Base-by-base conservation (phyloP, 2,113 vertebrate genomes). In the Syngnathus floridae region DNA sequence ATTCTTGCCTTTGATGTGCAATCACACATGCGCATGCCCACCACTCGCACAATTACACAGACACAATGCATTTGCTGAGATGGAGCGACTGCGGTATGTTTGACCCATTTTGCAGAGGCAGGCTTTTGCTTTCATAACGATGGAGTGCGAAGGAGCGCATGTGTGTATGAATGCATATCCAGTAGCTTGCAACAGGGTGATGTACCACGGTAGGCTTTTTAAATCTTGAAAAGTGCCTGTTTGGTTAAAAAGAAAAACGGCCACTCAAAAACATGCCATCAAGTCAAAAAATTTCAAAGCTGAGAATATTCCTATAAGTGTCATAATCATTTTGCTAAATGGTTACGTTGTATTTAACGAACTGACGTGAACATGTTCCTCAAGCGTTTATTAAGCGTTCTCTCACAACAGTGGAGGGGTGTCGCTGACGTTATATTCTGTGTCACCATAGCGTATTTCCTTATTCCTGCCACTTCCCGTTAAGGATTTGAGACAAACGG, bases 61-160 rank as follows among this genome's bases (percentile, higher is more conserved):
- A 67, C 81, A 86, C 76, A 83, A 86, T 86, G 70, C 79, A 75
- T 79, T 87, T 73, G 80, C 76, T 85, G 76, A 79, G 81, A 82
- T 82, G 82, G 76, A 85, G 76, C 76, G 74, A 84, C 81, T 85
- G 87, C 83, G 82, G 81, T 72, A 80, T 70, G 79, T 76, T 65
- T 88, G 84, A 88, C 86, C 86, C 81, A 86, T 89, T 89, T 89
- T 84, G 71, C 85, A 82, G 79, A 82, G 65, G 82, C 73, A 75
- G 73, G 78, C 65, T 77, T 84, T 86, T 85, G 81, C 86, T 86
- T 86, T 88, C 83, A 81, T 84, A 88, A 87, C 65, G 56, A 78
- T 52, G 57, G 78, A 49, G 77, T 72, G 69, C 60, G 71, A 76
- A 78, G 22, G 77, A 77, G 65, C 26, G 43, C 12, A 46, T 58